These are phyloP conservation scores for Tetragonula carbonaria DNA, from an alignment of 2,888 invertebrate species.

Conservation along the genomic window DNA sequence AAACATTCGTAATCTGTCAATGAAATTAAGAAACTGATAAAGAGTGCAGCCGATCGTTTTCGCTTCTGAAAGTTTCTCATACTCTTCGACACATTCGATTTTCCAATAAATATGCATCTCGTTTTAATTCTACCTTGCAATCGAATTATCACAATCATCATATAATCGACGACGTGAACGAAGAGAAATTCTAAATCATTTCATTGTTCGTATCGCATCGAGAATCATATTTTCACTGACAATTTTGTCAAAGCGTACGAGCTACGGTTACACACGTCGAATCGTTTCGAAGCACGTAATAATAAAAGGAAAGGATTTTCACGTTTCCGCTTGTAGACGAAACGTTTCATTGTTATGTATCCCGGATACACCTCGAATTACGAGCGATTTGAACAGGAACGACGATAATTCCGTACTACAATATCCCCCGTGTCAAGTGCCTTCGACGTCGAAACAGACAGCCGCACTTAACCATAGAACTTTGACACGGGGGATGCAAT, in stretches of 20 bases:
- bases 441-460: conserved; percentile 27
- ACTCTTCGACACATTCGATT: too few relatives aligned
- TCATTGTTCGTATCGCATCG: neutral
- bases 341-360: too few relatives aligned
- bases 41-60: too few relatives aligned
- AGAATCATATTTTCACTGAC: neutral
- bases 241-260: neutral
- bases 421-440: neutral
- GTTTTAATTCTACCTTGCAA: neutral
- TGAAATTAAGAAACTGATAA: too few relatives aligned
- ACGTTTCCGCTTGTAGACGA: too few relatives aligned
- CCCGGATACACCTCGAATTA: conserved; percentile 22
- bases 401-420: conserved; percentile 11
- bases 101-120: neutral
- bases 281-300: neutral
- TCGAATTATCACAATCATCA: neutral
- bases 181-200: neutral
- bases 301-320: neutral
- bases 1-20: too few relatives aligned
- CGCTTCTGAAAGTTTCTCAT: too few relatives aligned
- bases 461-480: conserved; percentile 28
- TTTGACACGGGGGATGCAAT: conserved; percentile 39
- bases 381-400: neutral
- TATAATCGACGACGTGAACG: neutral
- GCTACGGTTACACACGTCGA: neutral